Base-by-base conservation (phyloP, 1,140 invertebrate genomes). In the Pachyrhynchus sulphureomaculatus region DNA sequence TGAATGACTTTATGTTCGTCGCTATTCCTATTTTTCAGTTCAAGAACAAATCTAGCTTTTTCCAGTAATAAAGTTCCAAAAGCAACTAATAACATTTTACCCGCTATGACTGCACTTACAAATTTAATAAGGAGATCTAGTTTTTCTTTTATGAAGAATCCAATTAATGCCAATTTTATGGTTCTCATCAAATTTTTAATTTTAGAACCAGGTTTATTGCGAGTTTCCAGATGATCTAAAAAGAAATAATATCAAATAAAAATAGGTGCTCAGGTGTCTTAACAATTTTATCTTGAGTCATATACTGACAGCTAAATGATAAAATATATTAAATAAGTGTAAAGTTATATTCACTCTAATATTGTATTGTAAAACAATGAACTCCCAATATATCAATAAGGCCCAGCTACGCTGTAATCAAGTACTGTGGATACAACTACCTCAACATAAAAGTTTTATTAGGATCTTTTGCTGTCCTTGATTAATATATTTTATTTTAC, bases 61-160 rank as follows among this genome's bases (percentile, higher is more conserved):
- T 56, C 20, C 17, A 56, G 6, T 1, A 56, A 3, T n/a, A 56
- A 32, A 15, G 41, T 24, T 24, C 20, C 39, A 26, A 56, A 21
- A 15, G 39, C 41, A 1, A 56, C 26, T 13, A 56, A 17, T 13
- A 45, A 26, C 39, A 56, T 56, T 36, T 56, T 56, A 12, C 18
- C 54, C 2, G 41, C 44, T 12, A 56, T 56, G 15, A 13, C 54
- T 8, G 41, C 42, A n/a, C 36, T 24, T 12, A 56, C 17, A 26
- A 56, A 9, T 37, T 56, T 56, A 29, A 56, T 12, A 13, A 56
- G 9, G 34, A 45, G 5, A 17, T 39, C 12, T 9, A 44, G 9
- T 13, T 24, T n/a, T 36, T 45, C 54, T 13, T 24, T 17, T 10
- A 56, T 8, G 1, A 26, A 39, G 12, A 45, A 18, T 9, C 39